Conservation (phyloP, 1,140 invertebrate genomes). For the Trinorchestia longiramus region DNA sequence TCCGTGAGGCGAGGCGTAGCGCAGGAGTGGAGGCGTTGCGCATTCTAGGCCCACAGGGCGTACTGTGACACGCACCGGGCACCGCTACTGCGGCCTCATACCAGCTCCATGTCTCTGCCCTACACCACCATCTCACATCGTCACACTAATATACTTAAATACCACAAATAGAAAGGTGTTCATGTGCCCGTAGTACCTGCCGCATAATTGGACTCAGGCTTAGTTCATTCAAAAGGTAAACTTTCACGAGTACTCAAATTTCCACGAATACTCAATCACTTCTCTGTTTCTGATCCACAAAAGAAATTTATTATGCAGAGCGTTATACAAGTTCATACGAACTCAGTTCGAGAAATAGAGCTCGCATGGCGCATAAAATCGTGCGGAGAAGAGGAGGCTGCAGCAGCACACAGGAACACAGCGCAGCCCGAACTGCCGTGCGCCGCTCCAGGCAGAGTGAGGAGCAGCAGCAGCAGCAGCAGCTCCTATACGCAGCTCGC, state of each 20-base stretch:
- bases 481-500: not conserved
- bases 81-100: not conserved
- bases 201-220: not conserved
- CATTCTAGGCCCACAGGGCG: not conserved
- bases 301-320: not conserved
- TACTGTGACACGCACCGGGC: not conserved
- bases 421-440: not conserved
- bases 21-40: not conserved
- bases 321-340: not conserved
- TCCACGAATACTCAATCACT: not conserved
- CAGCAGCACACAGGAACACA: not conserved
- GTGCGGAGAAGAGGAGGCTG: not conserved
- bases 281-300: not conserved
- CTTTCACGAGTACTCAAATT: not conserved
- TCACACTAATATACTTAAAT: not conserved
- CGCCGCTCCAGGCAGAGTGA: not conserved
- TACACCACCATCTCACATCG: not conserved
- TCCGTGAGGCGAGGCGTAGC: not conserved
- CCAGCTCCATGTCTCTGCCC: not conserved
- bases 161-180: not conserved
- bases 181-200: not conserved
- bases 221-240: not conserved
- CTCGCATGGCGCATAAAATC: not conserved
- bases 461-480: not conserved
- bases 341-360: not conserved